Evolutionary conservation across 64 coral and sea anemone species (phyloP), one percentile per base, ranked within the genome.

Genomic region (Montipora efflorescens): DNA sequence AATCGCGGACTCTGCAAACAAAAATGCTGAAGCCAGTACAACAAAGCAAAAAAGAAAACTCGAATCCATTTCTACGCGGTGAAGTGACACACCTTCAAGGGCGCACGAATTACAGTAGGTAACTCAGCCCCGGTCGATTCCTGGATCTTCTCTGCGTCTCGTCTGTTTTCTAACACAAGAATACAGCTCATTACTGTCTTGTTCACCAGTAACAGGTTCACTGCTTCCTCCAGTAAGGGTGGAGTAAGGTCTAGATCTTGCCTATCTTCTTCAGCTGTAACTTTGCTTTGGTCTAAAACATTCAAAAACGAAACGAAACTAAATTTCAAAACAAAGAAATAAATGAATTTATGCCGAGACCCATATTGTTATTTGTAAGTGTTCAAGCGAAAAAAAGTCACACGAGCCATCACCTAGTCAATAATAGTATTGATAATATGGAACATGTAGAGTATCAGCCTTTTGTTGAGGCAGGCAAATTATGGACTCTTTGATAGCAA

Each of bases 131-230:
- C 14, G 5, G 81, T 68, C 16, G 87, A 43, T 77, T 90, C 82
- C 23, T 85, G 81, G 11, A 19, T 76, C 71, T 90, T 89, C 21
- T 77, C 64, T 5, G 92, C 19, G 67, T 77, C 84, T 50, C 91
- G 49, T 19, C 90, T 89, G 49, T 95, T 97, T 90, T 97, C 79
- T 59, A 97, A 72, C 25, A 97, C 95, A 21, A 97, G 84, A 58
- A 97, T 94, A 70, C 95, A 97, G 61, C 95, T 97, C 89, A 97
- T 92, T 1, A 97, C 92, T 7, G 95, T 97, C 83, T 97, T 97
- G 93, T 94, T 97, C 0, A 97, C 93, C 53, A 97, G 57, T 44
- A 97, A 59, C 52, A 97, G 78, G 43, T 97, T 97, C 12, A 97
- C 88, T 48, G 95, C 93, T 71, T 97, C 91, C 47, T 97, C 95